Percentiles rank a stretch among this genome's conserved stretches.
These are phyloP conservation scores for Gasteruption jaculator DNA, from an alignment of 2,888 invertebrate species.

Conservation along the genomic window DNA sequence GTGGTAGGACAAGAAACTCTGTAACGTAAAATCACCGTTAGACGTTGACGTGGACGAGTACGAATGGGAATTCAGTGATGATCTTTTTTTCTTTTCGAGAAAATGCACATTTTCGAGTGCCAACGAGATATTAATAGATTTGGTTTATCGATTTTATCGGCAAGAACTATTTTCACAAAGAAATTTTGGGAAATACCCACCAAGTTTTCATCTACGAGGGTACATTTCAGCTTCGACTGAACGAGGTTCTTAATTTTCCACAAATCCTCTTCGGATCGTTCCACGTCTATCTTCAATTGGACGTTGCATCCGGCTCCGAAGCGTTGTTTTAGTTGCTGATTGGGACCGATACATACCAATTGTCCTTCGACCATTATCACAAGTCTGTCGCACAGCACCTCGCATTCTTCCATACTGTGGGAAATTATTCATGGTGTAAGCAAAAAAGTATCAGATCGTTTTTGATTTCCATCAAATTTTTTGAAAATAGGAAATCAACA, in stretches of 20 bases:
- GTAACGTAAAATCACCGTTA: slow-evolving; percentile 10
- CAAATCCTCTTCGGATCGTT: slow-evolving; percentile 36
- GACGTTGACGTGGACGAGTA: too few species aligned
- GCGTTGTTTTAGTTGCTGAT: slow-evolving; percentile 67
- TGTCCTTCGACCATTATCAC: slow-evolving; percentile 74
- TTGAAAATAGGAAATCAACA: too few species aligned
- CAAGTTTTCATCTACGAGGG: slow-evolving; percentile 67
- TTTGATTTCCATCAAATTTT: too few species aligned
- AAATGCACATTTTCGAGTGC: too few species aligned
- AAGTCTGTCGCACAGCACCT: slow-evolving; percentile 71
- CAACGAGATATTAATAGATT: slow-evolving; percentile 6
- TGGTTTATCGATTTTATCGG: not conserved
- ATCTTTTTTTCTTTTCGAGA: too few species aligned
- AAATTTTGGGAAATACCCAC: slow-evolving; percentile 52
- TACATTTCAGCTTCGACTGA: slow-evolving; percentile 56
- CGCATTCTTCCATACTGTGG: slow-evolving; percentile 89
- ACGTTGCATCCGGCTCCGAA: slow-evolving; percentile 68
- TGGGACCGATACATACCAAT: slow-evolving; percentile 69
- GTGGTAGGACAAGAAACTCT: slow-evolving; percentile 45
- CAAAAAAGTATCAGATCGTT: too few species aligned
- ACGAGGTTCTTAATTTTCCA: slow-evolving; percentile 54
- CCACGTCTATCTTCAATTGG: slow-evolving; percentile 52
- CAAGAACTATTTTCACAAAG: slow-evolving; percentile 32
- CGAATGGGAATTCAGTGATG: too few species aligned
- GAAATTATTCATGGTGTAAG: too few species aligned